Evolutionary conservation across 2,888 invertebrate genomes (phyloP), one percentile per base, ranked within the genome.

Genomic region (Aradus depressus): DNA sequence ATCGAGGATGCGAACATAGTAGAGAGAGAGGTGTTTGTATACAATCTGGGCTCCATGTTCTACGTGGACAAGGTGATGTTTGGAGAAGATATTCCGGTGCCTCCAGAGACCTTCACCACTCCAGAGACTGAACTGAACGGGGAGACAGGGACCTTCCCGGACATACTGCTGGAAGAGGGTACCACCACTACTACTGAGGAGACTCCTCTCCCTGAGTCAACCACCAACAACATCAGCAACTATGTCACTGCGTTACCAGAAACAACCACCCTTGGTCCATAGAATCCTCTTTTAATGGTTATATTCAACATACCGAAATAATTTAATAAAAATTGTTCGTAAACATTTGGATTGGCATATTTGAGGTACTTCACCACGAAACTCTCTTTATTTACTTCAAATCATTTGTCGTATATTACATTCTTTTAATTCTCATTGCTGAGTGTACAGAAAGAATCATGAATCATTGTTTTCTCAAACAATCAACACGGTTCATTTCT

Each of bases 41-140:
- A 78, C 64, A 78, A 78, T 63, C 64, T 78, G 59, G 78, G 78
- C 39, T 78, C 77, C 52, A 77, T 78, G 76, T 77, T 75, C 64
- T 77, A 74, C 61, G 70, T 78, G 52, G 75, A 77, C 61, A 73
- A 73, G 59, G 72, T 78, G 51, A 65, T 78, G 5, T 76, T 75
- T 62, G 67, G 57, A 2, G 57, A 58, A 19, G 54, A 57, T 8
- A 56, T 60, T 8, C 57, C 59, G n/a, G 52, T 54, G 42, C 34
- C 49, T 31, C 35, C 37, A 2, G 44, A 48, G 28, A 35, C 34
- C 34, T 37, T 39, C 10, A 38, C 47, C 23, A 47, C 34, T 2
- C 42, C 32, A 5, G 39, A 49, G 22, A 44, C 54, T 4, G 58
- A 53, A 31, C 47, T 49, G 2, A 53, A 54, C 10, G 31, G 16